phyloP scores from a whole-genome alignment of 2,888 invertebrate species.

The Schrankia costaestrigalis region DNA sequence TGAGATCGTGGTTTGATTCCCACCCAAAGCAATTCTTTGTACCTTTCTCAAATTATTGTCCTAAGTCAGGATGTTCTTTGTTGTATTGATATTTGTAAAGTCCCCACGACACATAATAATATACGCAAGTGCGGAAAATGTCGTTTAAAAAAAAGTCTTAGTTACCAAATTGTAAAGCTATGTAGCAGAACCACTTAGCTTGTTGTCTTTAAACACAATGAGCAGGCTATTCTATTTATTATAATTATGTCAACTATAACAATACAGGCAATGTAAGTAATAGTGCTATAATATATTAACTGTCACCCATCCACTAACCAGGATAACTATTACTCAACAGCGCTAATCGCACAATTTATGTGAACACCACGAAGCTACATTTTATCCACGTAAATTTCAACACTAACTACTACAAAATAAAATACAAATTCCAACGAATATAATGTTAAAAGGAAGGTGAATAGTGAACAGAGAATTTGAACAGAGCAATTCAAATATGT shows the following conservation, averaged over 20 bases:
- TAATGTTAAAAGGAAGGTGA: slow-evolving; percentile 13
- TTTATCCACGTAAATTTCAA: slow-evolving; percentile 7
- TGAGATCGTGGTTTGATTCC: too few relatives aligned
- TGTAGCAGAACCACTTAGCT: too few relatives aligned
- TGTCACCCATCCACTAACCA: slow-evolving; percentile 18
- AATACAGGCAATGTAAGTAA: slow-evolving; percentile 1
- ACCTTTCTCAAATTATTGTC: too few relatives aligned
- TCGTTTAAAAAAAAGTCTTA: too few relatives aligned
- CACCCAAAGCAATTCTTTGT: too few relatives aligned
- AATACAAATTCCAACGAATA: slow-evolving; percentile 12
- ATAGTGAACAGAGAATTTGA: slow-evolving; percentile 26
- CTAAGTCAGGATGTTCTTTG: slow-evolving; percentile 17
- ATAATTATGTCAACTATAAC: neutral
- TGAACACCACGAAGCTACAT: slow-evolving; percentile 9
- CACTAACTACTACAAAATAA: slow-evolving; percentile 5
- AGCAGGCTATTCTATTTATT: neutral
- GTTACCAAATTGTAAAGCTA: too few relatives aligned
- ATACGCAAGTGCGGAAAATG: too few relatives aligned
- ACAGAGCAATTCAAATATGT: slow-evolving; percentile 25
- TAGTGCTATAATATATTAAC: slow-evolving; percentile 7
- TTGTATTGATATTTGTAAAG: neutral
- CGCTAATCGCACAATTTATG: slow-evolving; percentile 28
- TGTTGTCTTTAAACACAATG: too few relatives aligned
- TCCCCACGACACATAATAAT: neutral
- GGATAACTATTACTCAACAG: slow-evolving; percentile 31